Evolutionary conservation across 2,797 vertebrate species (phyloP).

Genomic region (Ceryle rudis): DNA sequence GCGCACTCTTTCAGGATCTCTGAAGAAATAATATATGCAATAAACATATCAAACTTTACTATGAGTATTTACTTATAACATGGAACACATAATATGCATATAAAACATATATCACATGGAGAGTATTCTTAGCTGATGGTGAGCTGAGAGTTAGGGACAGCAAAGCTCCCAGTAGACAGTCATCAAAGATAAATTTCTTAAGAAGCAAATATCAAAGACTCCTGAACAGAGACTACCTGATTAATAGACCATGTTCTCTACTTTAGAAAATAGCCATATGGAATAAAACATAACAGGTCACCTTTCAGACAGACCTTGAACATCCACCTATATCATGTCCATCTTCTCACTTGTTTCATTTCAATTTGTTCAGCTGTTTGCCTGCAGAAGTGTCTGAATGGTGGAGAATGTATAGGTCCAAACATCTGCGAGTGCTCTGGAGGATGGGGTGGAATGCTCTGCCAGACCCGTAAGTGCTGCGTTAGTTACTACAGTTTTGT

Average conservation of each 20-base stretch:
- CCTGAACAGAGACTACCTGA: neutral
- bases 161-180: neutral
- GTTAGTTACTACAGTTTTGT: neutral
- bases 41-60: neutral
- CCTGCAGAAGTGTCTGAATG: slow-evolving; percentile 36
- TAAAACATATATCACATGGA: neutral
- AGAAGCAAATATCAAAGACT: neutral
- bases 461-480: slow-evolving; percentile 79
- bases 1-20: neutral
- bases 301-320: neutral
- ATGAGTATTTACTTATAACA: neutral
- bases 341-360: neutral
- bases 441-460: slow-evolving; percentile 78
- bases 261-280: slow-evolving; percentile 9
- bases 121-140: neutral
- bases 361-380: slow-evolving; percentile 37
- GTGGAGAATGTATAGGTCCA: slow-evolving; percentile 78
- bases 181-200: neutral
- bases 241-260: neutral
- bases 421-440: slow-evolving; percentile 74
- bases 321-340: neutral
- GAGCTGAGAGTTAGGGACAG: neutral
- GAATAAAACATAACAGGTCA: neutral
- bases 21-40: neutral
- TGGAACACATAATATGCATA: neutral